phyloP scores from a whole-genome alignment of 2,888 invertebrate species.

The Eremobia ochroleuca region DNA sequence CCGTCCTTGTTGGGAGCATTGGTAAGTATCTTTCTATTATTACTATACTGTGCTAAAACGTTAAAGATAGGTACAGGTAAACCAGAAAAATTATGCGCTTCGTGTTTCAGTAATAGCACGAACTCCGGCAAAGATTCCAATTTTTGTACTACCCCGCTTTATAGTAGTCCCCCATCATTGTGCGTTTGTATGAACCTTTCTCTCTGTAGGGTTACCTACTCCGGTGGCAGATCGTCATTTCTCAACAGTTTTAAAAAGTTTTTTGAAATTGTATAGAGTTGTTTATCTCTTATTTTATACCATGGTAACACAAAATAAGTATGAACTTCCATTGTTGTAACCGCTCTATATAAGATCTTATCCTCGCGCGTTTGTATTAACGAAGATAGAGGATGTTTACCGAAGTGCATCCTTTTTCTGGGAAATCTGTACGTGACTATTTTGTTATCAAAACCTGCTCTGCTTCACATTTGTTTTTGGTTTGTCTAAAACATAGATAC shows the following conservation, averaged over 20 bases:
- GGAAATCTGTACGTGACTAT: no score
- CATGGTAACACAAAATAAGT: neutral
- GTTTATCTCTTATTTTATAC: neutral
- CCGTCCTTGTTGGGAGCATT: slow-evolving; percentile 90
- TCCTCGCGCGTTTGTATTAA: neutral
- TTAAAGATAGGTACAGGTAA: neutral
- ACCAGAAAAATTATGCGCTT: neutral
- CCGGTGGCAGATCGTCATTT: neutral
- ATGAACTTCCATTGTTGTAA: neutral
- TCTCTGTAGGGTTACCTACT: neutral
- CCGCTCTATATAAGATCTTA: neutral
- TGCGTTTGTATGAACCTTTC: neutral
- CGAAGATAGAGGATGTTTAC: neutral
- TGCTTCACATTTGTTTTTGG: neutral
- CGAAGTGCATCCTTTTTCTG: neutral
- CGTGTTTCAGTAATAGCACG: neutral
- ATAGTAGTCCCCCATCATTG: neutral
- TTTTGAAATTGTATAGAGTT: neutral
- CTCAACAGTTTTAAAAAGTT: neutral
- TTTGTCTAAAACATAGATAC: neutral
- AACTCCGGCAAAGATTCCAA: neutral
- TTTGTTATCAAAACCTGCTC: neutral
- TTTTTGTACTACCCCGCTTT: neutral
- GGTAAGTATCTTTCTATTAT: slow-evolving; percentile 83
- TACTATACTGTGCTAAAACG: neutral